Percentiles rank a stretch among this genome's conserved stretches.
Conservation (phyloP, 2,113 vertebrate species). For the Nerophis lumbriciformis region DNA sequence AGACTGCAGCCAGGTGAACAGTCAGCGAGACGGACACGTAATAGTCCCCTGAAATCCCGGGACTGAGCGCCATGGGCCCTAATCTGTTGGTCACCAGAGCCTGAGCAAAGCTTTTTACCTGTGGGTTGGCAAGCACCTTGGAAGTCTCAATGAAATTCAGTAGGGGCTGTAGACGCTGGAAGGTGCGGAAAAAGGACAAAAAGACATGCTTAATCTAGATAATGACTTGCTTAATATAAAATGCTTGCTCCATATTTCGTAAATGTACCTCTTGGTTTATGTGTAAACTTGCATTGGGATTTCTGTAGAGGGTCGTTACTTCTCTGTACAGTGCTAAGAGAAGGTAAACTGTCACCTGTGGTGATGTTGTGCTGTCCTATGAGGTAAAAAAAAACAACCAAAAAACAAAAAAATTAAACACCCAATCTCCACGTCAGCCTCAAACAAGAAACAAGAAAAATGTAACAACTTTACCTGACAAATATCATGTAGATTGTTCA, state of each 20-base stretch:
- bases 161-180: conserved; percentile 61
- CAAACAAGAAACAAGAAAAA: rapidly evolving
- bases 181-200: not conserved
- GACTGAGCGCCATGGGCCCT: conserved; percentile 38
- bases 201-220: not conserved
- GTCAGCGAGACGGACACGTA: conserved; percentile 68
- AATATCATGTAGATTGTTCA: conserved; percentile 47
- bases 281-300: conserved; percentile 37
- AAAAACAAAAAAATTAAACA: not conserved
- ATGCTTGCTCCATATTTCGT: not conserved
- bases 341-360: conserved; percentile 60
- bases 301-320: conserved; percentile 73
- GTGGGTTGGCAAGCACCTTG: conserved; percentile 47
- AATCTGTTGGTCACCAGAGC: conserved; percentile 72
- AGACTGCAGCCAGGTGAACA: conserved; percentile 71
- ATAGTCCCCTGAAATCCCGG: not conserved
- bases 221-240: not conserved
- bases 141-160: conserved; percentile 64
- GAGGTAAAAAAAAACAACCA: conserved; percentile 16
- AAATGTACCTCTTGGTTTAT: conserved; percentile 73
- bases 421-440: too few species aligned
- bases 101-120: conserved; percentile 63
- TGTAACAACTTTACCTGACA: conserved; percentile 67
- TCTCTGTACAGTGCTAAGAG: conserved; percentile 85
- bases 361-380: conserved; percentile 61